Percentiles rank a stretch among this genome's conserved stretches.
These are phyloP conservation scores for Spinus pinus DNA, from an alignment of 2,797 vertebrate genomes.

Conservation along the genomic window DNA sequence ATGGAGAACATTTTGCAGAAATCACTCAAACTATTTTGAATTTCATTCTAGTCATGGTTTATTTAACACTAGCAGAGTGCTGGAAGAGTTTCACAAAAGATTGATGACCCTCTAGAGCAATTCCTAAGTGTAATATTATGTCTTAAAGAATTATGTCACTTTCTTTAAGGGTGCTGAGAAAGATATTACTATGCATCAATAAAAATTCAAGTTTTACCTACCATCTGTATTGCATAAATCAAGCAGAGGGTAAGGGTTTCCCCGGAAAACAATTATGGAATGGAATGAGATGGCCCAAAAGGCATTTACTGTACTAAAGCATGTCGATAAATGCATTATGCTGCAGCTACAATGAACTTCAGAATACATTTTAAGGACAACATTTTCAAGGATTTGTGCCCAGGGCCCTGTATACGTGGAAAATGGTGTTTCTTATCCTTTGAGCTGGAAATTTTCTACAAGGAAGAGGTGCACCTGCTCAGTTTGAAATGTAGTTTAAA, in stretches of 20 bases:
- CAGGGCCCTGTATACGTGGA: neutral
- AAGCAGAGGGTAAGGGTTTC: constrained; percentile 61
- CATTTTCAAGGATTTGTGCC: constrained; percentile 28
- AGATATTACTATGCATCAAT: constrained; percentile 71
- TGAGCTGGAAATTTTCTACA: neutral
- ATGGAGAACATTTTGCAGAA: constrained; percentile 75
- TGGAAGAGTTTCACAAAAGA: constrained; percentile 71
- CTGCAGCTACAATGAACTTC: constrained; percentile 44
- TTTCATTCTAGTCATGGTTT: constrained; percentile 79
- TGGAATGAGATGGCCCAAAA: constrained; percentile 53
- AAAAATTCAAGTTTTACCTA: constrained; percentile 70
- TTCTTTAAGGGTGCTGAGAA: constrained; percentile 73
- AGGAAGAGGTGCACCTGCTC: neutral
- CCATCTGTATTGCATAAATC: constrained; percentile 74
- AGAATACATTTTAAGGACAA: constrained; percentile 4
- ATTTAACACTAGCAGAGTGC: constrained; percentile 72
- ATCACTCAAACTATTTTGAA: constrained; percentile 77
- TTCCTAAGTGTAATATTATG: constrained; percentile 76
- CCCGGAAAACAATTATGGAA: constrained; percentile 49
- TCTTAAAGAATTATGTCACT: constrained; percentile 77
- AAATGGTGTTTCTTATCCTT: neutral
- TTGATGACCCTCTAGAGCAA: constrained; percentile 74
- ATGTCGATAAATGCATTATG: constrained; percentile 37
- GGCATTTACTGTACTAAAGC: constrained; percentile 33
- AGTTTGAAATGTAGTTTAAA: neutral